Base-by-base conservation (phyloP, 2,888 invertebrate genomes). In the Drosophila vallismaia region DNA sequence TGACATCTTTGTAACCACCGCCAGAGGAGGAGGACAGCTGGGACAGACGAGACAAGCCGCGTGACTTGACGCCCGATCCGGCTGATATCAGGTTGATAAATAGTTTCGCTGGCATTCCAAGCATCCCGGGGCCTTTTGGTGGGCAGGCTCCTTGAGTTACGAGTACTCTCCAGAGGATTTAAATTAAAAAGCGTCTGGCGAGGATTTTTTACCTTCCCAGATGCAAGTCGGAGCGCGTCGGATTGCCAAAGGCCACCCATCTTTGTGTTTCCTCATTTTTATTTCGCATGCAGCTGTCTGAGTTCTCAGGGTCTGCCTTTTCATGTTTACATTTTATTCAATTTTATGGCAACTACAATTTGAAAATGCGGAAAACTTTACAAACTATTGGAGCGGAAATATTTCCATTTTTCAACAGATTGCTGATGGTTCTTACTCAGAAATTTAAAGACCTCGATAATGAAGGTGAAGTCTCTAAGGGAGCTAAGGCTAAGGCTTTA, bases 61-160 rank as follows among this genome's bases (percentile, higher is more conserved):
- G 67, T 40, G 73, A 71, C 76, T 73, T 62, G 79, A 60, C 81
- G 73, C 73, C 78, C 63, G 66, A 49, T 78, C 70, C 70, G 57
- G 60, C 59, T 40, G 52, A 77, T 69, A 69, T 64, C 77, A 77
- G 56, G 60, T 77, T 80, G 85, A 84, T 75, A 84, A 80, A 81
- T 84, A 81, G 87, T 86, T 77, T 57, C 44, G 26, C 64, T 57
- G 70, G 40, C 48, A 10, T 49, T 36, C 24, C 46, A 29, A 31
- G 62, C 31, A 59, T 49, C 31, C 31, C 40, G 29, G 24, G 6
- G 9, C 31, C 24, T 26, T 19, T 29, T 45, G 46, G 1, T 8
- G 28, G 9, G n/a, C 28, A 31, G 51, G 45, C 29, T 45, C n/a
- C 63, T 63, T 52, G 44, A 26, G 51, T 63, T 63, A 36, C 63